Evolutionary conservation across 2,113 vertebrate genomes (phyloP), one percentile per base, ranked within the genome.

Genomic region (Pseudopipra pipra): DNA sequence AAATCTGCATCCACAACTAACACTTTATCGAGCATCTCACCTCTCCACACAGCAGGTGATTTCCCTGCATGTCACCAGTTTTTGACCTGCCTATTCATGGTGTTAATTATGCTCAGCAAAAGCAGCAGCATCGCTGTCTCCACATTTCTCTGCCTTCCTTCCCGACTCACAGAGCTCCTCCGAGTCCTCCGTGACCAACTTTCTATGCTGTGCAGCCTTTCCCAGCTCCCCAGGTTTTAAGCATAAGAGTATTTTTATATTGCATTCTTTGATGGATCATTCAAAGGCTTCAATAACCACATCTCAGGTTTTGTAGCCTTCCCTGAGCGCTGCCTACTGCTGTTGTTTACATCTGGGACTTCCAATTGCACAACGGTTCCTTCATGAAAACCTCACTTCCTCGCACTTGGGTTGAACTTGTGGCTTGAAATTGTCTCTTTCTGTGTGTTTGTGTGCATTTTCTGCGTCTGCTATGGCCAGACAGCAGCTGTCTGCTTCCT

Each of bases 321-420:
- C 73, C 78, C 82, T 14, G 47, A 87, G 79, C 22, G 0, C 62
- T 72, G 46, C 74, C 54, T 73, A 11, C 84, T 39, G 75, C 80
- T 70, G 44, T 11, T 94, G 90, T 95, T 96, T 96, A 90, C 95
- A 80, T 49, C 59, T 9, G 96, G 74, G 94, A 93, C 59, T 70
- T 92, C 5, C 58, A 37, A 37, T 18, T 12, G 41, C 94, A 21
- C 82, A 83, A 35, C 1, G 1, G 63, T 4, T 91, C 92, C 85
- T 91, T 76, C 90, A 68, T 44, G 79, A 85, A 96, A 65, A 72
- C 30, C 2, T 73, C 62, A 11, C 37, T 93, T 85, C 67, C 72
- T 85, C 3, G 1, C 79, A 24, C 71, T 52, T 14, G 46, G 31
- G 54, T 54, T 73, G 82, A 88, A 88, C 94, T 73, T 23, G 49